phyloP scores from a whole-genome alignment of 2,797 vertebrate species.

The Pseudocheirus occidentalis region DNA sequence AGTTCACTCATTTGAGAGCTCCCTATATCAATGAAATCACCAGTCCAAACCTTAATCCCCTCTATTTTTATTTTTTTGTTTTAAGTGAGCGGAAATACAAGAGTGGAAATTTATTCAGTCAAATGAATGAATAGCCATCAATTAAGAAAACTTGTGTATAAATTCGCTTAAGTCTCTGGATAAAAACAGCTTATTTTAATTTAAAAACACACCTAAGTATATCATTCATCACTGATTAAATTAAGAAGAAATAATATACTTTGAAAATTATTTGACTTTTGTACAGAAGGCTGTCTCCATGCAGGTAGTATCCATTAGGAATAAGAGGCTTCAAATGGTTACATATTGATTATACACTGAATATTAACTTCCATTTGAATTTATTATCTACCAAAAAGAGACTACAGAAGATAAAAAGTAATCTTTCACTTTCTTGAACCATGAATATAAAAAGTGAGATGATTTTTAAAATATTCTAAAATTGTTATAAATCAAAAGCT shows the following conservation, averaged over 20 bases:
- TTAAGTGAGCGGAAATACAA: constrained; percentile 54
- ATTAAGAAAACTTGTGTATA: constrained; percentile 42
- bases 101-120: constrained; percentile 50
- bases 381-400: constrained; percentile 8
- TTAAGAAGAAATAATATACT: constrained; percentile 52
- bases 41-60: neutral
- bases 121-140: constrained; percentile 64
- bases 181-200: constrained; percentile 49
- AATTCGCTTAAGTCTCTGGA: constrained; percentile 43
- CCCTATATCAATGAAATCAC: neutral
- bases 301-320: constrained; percentile 32
- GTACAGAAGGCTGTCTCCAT: constrained; percentile 1
- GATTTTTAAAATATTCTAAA: constrained; percentile 31
- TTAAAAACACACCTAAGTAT: constrained; percentile 29
- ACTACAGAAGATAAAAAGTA: constrained; percentile 28
- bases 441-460: constrained; percentile 18
- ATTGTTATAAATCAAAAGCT: constrained; percentile 32
- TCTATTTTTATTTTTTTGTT: neutral
- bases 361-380: constrained; percentile 32
- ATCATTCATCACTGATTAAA: constrained; percentile 46
- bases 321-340: constrained; percentile 32
- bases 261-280: constrained; percentile 57
- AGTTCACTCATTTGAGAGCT: neutral
- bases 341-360: constrained; percentile 44
- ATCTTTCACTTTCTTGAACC: constrained; percentile 53